Percentiles rank a stretch among this genome's conserved stretches.
These are phyloP conservation scores for Desmophyllum pertusum DNA, from an alignment of 92 coral and sea anemone genomes.

Conservation along the genomic window DNA sequence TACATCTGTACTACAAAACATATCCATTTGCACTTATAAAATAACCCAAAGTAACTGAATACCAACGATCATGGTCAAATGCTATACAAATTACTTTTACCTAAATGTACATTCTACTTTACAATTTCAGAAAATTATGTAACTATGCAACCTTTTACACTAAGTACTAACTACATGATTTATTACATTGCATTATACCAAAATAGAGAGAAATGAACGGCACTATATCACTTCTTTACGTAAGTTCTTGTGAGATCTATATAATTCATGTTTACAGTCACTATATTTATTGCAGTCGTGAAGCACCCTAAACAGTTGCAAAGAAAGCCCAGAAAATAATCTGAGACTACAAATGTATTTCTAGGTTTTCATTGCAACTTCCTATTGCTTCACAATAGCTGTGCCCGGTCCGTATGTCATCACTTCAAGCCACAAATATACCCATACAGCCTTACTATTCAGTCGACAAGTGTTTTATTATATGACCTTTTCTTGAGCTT, in stretches of 20 bases:
- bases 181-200: neutral
- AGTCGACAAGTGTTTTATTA: neutral
- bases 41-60: neutral
- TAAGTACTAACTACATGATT: neutral
- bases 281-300: neutral
- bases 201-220: slow-evolving; percentile 1
- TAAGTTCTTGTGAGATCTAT: neutral
- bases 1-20: neutral
- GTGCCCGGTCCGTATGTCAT: neutral
- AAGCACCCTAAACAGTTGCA: neutral
- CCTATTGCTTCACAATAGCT: neutral
- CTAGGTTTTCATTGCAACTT: neutral
- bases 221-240: neutral
- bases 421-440: neutral
- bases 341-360: neutral
- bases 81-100: neutral
- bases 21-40: neutral
- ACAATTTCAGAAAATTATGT: neutral
- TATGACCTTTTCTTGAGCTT: neutral
- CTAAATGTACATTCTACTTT: neutral
- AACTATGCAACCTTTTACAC: neutral
- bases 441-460: neutral
- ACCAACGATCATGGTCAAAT: neutral
- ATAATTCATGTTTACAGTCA: neutral
- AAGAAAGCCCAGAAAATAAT: neutral